Conservation (phyloP, 2,797 vertebrate genomes). For the Neostethus bicornis region DNA sequence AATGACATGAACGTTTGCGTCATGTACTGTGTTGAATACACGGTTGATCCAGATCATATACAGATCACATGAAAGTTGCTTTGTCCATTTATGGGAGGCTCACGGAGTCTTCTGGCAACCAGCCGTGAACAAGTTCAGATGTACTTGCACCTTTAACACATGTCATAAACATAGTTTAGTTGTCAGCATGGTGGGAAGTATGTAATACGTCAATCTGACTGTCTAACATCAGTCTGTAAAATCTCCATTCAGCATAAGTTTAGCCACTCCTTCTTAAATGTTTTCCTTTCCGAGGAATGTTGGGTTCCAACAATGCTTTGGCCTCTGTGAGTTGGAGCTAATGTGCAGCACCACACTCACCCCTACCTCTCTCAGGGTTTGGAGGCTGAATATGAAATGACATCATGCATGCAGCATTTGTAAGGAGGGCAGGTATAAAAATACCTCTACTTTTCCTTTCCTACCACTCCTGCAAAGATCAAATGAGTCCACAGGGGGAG, state of each 20-base stretch:
- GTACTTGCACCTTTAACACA: slow-evolving; percentile 24
- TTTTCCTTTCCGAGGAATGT: slow-evolving; percentile 56
- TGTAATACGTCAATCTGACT: slow-evolving; percentile 58
- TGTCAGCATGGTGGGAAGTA: slow-evolving; percentile 54
- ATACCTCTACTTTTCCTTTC: slow-evolving; percentile 28
- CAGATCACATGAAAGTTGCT: slow-evolving; percentile 18
- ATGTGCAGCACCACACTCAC: slow-evolving; percentile 11
- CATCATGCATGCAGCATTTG: slow-evolving; percentile 56
- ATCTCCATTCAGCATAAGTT: slow-evolving; percentile 14
- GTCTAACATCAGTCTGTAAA: slow-evolving; percentile 47
- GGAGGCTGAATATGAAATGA: slow-evolving; percentile 60
- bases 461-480: slow-evolving; percentile 60
- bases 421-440: slow-evolving; percentile 59
- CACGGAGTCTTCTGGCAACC: slow-evolving; percentile 20
- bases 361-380: slow-evolving; percentile 53
- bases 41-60: background rate
- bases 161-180: slow-evolving; percentile 26
- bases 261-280: slow-evolving; percentile 30
- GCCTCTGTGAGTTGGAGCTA: slow-evolving; percentile 18
- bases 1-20: background rate
- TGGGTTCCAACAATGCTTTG: slow-evolving; percentile 22
- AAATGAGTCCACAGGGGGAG: slow-evolving; percentile 66
- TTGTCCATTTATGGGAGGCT: slow-evolving; percentile 28
- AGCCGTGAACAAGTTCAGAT: slow-evolving; percentile 25
- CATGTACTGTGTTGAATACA: background rate